Evolutionary conservation across 1,140 invertebrate species (phyloP).

Genomic region (Drosophila novamexicana): DNA sequence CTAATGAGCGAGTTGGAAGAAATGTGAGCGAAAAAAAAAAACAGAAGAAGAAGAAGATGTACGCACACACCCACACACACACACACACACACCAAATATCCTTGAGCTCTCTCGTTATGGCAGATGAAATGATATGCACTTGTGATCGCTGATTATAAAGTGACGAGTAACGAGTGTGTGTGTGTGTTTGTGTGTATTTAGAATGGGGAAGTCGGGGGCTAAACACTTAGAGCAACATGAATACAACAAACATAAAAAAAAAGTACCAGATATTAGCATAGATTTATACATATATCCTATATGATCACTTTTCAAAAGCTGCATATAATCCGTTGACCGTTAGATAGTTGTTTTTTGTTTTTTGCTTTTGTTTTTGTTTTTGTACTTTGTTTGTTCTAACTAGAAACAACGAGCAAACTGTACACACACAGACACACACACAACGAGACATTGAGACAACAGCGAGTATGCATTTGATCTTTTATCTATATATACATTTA

Average conservation of each 20-base stretch:
- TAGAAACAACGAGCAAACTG: conserved; percentile 10
- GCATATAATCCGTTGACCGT: conserved; percentile 21
- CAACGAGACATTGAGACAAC: conserved; percentile 3
- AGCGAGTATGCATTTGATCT: conserved; percentile 17
- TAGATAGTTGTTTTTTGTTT: neutral
- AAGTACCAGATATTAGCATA: neutral
- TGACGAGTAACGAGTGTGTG: neutral
- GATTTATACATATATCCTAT: conserved; percentile 14
- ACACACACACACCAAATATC: conserved; percentile 26
- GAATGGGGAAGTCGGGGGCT: neutral
- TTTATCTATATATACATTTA: conserved; percentile 1
- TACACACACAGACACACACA: conserved; percentile 14
- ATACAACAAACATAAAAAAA: conserved; percentile 9
- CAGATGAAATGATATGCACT: conserved; percentile 11
- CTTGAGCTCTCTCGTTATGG: conserved; percentile 5
- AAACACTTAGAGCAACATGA: neutral
- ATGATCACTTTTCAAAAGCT: conserved; percentile 24
- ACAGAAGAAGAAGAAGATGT: neutral
- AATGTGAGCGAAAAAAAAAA: conserved; percentile 18
- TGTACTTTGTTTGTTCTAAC: conserved; percentile 8
- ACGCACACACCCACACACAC: conserved; percentile 21
- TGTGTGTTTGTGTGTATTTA: conserved; percentile 12
- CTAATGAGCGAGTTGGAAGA: conserved; percentile 18
- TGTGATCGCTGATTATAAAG: neutral
- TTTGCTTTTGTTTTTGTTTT: neutral